phyloP scores from a whole-genome alignment of 92 coral and sea anemone species.

The Phenganax marumi region DNA sequence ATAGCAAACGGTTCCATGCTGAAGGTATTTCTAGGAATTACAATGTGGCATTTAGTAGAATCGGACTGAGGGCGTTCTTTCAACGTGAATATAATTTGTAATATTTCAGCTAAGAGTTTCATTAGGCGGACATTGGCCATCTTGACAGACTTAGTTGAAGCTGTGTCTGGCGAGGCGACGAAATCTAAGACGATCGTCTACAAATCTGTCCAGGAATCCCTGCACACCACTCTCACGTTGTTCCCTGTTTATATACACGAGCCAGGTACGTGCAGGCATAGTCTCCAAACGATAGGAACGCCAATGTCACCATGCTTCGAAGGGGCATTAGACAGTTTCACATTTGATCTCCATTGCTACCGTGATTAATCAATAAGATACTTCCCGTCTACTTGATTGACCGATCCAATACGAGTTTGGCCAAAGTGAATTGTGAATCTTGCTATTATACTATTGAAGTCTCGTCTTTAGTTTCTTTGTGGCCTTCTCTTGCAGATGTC shows the following conservation, averaged over 20 bases:
- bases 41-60: too few relatives aligned
- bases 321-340: too few relatives aligned
- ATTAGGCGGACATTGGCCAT: conserved; percentile 75
- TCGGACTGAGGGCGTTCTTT: neutral
- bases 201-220: conserved; percentile 83
- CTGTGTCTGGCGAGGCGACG: conserved; percentile 90
- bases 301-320: neutral
- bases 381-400: too few relatives aligned
- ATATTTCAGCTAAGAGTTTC: conserved; percentile 62
- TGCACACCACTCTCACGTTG: conserved; percentile 78
- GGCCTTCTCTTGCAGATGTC: conserved; percentile 56
- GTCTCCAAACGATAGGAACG: neutral
- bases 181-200: conserved; percentile 86
- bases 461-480: neutral
- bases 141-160: conserved; percentile 72
- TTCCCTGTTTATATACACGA: conserved; percentile 84
- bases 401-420: too few relatives aligned
- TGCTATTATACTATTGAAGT: neutral
- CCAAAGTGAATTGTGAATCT: too few relatives aligned
- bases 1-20: conserved; percentile 78
- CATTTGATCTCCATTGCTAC: too few relatives aligned
- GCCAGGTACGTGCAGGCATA: conserved; percentile 69
- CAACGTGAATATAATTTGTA: neutral
- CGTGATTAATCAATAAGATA: too few relatives aligned
- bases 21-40: conserved; percentile 48